Percentiles rank a stretch among this genome's conserved stretches.
These are phyloP conservation scores for Etheostoma perlongum DNA, from an alignment of 2,797 vertebrate genomes.

Conservation along the genomic window DNA sequence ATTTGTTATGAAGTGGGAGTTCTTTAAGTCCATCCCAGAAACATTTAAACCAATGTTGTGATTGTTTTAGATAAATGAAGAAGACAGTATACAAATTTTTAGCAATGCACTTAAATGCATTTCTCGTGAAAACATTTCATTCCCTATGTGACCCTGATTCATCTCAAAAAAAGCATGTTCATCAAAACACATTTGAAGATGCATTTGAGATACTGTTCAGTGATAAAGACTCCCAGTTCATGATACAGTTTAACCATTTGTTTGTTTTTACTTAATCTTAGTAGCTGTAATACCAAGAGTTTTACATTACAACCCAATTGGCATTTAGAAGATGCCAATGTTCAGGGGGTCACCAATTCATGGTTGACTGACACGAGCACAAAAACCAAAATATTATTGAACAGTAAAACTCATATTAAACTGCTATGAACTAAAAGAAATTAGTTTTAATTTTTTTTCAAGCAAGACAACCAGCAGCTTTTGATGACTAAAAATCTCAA, in stretches of 20 bases:
- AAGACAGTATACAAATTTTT: slow-evolving; percentile 6
- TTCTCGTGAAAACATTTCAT: slow-evolving; percentile 12
- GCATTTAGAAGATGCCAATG: slow-evolving; percentile 33
- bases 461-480: neutral
- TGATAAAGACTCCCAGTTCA: slow-evolving; percentile 1
- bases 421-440: neutral
- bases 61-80: slow-evolving; percentile 26
- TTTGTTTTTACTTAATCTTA: neutral
- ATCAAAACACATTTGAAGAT: slow-evolving; percentile 5
- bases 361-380: slow-evolving; percentile 34
- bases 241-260: neutral
- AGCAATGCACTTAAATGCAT: slow-evolving; percentile 14
- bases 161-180: slow-evolving; percentile 36
- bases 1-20: slow-evolving; percentile 24
- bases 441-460: neutral
- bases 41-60: slow-evolving; percentile 22
- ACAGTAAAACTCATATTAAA: slow-evolving; percentile 4
- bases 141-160: slow-evolving; percentile 3
- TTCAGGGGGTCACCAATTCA: slow-evolving; percentile 20
- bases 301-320: slow-evolving; percentile 10
- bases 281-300: neutral
- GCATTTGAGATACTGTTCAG: slow-evolving; percentile 8
- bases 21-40: slow-evolving; percentile 28
- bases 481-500: neutral
- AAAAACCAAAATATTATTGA: slow-evolving; percentile 26